Evolutionary conservation across 1,140 invertebrate genomes (phyloP).

Genomic region (Cotesia glomerata): DNA sequence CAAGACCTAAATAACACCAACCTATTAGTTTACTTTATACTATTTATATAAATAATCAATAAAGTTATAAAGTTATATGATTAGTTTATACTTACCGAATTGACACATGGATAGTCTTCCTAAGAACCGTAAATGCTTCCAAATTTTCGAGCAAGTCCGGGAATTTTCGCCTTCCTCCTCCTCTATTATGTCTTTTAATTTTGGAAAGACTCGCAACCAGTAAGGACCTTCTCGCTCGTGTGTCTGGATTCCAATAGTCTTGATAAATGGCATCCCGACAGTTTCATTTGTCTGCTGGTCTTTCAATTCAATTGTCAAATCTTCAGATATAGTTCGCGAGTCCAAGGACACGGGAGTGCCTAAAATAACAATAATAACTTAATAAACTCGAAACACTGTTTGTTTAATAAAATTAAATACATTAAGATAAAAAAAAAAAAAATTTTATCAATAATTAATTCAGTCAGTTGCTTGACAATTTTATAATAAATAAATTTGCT

Average conservation of each 20-base stretch:
- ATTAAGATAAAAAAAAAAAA: too few relatives aligned
- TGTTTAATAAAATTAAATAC: too few relatives aligned
- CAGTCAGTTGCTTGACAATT: too few relatives aligned
- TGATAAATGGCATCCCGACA: slow-evolving; percentile 35
- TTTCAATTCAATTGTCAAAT: slow-evolving; percentile 31
- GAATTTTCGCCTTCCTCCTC: slow-evolving; percentile 34
- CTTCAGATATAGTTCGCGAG: slow-evolving; percentile 41
- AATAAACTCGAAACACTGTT: too few relatives aligned
- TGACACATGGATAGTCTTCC: slow-evolving; percentile 55
- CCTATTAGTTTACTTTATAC: not conserved
- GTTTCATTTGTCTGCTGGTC: slow-evolving; percentile 33
- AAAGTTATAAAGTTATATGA: not conserved
- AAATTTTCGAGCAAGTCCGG: slow-evolving; percentile 41
- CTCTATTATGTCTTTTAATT: slow-evolving; percentile 49
- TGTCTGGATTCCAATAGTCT: slow-evolving; percentile 60
- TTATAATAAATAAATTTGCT: too few relatives aligned
- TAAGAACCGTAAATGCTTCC: slow-evolving; percentile 52
- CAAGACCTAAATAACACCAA: slow-evolving; percentile 52
- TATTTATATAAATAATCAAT: not conserved
- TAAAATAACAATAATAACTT: slow-evolving; percentile 19
- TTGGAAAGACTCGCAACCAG: slow-evolving; percentile 61
- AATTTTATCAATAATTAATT: too few relatives aligned
- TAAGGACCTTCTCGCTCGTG: slow-evolving; percentile 54
- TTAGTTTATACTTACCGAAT: slow-evolving; percentile 45
- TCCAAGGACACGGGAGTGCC: slow-evolving; percentile 35